A percentile compares a stretch with the other conserved stretches of the same genome.
Evolutionary conservation across 1,140 invertebrate genomes (phyloP).

Genomic region (Matsumurasca onukii): DNA sequence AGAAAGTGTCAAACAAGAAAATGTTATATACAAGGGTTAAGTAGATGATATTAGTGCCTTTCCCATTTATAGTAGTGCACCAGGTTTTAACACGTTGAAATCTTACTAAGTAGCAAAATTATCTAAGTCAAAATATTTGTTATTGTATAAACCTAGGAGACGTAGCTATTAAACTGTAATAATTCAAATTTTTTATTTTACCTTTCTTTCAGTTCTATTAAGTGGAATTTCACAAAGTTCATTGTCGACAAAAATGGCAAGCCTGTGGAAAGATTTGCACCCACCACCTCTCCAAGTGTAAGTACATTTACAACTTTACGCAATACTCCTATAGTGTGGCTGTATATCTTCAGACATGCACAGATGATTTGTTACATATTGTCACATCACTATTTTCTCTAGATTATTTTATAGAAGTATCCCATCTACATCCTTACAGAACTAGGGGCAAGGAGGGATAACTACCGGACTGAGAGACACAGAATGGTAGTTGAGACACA

Average conservation of each 20-base stretch:
- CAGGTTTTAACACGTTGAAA: no score
- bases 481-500: not conserved
- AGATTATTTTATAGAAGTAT: not conserved
- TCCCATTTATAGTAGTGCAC: no score
- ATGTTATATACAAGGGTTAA: no score
- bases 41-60: no score
- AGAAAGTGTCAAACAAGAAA: no score
- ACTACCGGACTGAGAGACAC: no score
- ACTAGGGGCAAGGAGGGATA: not conserved
- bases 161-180: no score
- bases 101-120: no score
- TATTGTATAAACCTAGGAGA: no score
- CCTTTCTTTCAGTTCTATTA: constrained; percentile 67
- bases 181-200: no score
- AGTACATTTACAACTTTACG: constrained; percentile 14
- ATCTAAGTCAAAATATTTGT: no score
- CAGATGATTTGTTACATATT: not conserved
- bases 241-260: constrained; percentile 84
- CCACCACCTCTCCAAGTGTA: constrained; percentile 67
- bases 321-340: not conserved
- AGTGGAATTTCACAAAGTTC: constrained; percentile 99
- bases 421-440: not conserved
- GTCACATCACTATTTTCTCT: not conserved
- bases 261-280: constrained; percentile 78
- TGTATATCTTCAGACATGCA: not conserved